Evolutionary conservation across 2,797 vertebrate species (phyloP).

Genomic region (Enoplosus armatus): DNA sequence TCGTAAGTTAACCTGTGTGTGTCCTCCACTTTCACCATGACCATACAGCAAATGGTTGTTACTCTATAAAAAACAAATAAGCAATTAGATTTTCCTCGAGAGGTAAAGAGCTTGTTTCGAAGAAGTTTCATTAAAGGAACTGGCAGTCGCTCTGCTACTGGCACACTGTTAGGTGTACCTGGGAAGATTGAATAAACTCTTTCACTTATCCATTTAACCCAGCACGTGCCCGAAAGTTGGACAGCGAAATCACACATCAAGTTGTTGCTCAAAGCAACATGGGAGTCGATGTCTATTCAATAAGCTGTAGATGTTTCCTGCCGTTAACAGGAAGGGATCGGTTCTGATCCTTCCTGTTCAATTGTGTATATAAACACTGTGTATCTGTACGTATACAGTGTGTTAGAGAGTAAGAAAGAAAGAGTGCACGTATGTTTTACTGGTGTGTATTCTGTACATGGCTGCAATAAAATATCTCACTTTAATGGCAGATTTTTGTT

Average conservation of each 20-base stretch:
- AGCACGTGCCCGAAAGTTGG: conserved; percentile 58
- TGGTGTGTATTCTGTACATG: neutral
- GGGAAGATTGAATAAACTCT: conserved; percentile 80
- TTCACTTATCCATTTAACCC: conserved; percentile 73
- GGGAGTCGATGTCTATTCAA: conserved; percentile 80
- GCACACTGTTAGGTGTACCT: conserved; percentile 56
- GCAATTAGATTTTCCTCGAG: conserved; percentile 54
- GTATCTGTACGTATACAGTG: neutral
- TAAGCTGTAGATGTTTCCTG: conserved; percentile 78
- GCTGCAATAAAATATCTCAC: neutral
- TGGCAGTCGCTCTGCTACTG: conserved; percentile 49
- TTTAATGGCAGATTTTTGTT: neutral
- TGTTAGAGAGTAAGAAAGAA: neutral
- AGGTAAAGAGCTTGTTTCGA: conserved; percentile 54
- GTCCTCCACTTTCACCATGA: neutral
- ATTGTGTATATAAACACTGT: conserved; percentile 43
- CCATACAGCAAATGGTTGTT: conserved; percentile 29
- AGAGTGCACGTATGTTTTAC: neutral
- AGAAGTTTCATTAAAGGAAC: conserved; percentile 65
- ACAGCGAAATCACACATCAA: conserved; percentile 65
- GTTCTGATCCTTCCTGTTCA: conserved; percentile 57
- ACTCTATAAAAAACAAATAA: conserved; percentile 33
- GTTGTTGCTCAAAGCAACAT: conserved; percentile 62
- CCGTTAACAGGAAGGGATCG: conserved; percentile 62
- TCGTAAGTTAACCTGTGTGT: neutral